These are phyloP conservation scores for Colletes latitarsis DNA, from an alignment of 1,140 invertebrate species.

Conservation along the genomic window DNA sequence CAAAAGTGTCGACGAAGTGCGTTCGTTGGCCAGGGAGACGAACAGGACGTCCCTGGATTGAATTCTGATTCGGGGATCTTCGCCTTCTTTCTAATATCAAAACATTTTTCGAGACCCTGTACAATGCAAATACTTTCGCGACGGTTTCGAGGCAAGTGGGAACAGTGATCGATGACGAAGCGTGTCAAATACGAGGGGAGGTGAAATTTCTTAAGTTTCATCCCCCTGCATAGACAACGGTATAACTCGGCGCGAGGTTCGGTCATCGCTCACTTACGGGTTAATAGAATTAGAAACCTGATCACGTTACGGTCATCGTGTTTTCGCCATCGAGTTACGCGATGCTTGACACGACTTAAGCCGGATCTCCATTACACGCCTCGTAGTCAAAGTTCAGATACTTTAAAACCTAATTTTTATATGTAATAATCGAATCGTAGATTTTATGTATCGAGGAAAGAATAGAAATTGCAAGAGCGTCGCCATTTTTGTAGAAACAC, in stretches of 20 bases:
- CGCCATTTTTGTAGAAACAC: too few relatives aligned
- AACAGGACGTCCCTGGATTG: too few relatives aligned
- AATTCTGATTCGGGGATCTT: too few relatives aligned
- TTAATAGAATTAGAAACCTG: slow-evolving; percentile 34
- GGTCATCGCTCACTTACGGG: slow-evolving; percentile 36
- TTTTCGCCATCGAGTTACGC: slow-evolving; percentile 29
- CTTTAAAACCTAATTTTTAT: not conserved
- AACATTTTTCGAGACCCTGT: too few relatives aligned
- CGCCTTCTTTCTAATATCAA: too few relatives aligned
- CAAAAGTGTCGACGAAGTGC: too few relatives aligned
- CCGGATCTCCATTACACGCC: not conserved
- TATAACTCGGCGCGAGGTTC: slow-evolving; percentile 19
- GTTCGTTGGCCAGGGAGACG: too few relatives aligned
- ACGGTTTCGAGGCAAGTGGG: too few relatives aligned
- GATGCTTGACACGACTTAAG: not conserved
- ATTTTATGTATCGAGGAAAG: too few relatives aligned
- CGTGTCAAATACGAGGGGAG: slow-evolving; percentile 1
- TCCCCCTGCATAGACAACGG: slow-evolving; percentile 8
- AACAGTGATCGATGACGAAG: slow-evolving; percentile 11
- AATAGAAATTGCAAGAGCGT: too few relatives aligned
- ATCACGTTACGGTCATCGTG: slow-evolving; percentile 21
- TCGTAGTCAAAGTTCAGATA: not conserved
- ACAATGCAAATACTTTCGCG: too few relatives aligned
- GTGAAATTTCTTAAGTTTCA: slow-evolving; percentile 39
- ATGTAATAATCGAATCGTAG: too few relatives aligned